phyloP scores from a whole-genome alignment of 1,140 invertebrate species.

The Hypsibius dujardini region DNA sequence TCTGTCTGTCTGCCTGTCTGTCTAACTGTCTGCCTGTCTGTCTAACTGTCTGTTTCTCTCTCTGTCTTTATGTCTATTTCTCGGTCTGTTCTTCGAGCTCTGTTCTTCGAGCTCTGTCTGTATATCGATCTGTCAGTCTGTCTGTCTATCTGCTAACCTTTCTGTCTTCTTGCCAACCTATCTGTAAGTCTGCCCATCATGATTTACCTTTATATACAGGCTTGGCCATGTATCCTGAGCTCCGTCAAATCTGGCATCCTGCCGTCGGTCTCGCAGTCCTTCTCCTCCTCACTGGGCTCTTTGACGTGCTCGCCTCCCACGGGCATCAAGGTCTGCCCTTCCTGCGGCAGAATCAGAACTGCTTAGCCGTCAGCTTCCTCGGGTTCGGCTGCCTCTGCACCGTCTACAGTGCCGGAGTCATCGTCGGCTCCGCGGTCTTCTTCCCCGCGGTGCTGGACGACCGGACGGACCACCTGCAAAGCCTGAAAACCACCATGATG shows the following conservation, averaged over 20 bases:
- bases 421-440: constrained; percentile 1
- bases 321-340: too few relatives aligned
- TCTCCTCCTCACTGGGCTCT: not conserved
- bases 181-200: too few relatives aligned
- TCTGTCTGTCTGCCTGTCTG: too few relatives aligned
- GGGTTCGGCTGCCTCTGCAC: not conserved
- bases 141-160: too few relatives aligned
- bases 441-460: not conserved
- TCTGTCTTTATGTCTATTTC: too few relatives aligned
- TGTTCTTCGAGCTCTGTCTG: too few relatives aligned
- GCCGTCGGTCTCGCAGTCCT: not conserved
- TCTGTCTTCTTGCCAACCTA: too few relatives aligned
- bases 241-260: not conserved
- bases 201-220: too few relatives aligned
- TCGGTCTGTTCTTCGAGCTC: too few relatives aligned
- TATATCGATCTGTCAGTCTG: too few relatives aligned
- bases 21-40: too few relatives aligned
- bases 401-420: not conserved
- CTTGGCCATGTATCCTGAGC: not conserved
- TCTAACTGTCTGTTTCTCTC: too few relatives aligned
- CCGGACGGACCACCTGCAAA: constrained; percentile 8
- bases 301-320: not conserved
- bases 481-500: not conserved
- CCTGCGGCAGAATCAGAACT: not conserved
- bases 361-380: not conserved